phyloP scores from a whole-genome alignment of 2,113 vertebrate genomes.

The Xenopus laevis region DNA sequence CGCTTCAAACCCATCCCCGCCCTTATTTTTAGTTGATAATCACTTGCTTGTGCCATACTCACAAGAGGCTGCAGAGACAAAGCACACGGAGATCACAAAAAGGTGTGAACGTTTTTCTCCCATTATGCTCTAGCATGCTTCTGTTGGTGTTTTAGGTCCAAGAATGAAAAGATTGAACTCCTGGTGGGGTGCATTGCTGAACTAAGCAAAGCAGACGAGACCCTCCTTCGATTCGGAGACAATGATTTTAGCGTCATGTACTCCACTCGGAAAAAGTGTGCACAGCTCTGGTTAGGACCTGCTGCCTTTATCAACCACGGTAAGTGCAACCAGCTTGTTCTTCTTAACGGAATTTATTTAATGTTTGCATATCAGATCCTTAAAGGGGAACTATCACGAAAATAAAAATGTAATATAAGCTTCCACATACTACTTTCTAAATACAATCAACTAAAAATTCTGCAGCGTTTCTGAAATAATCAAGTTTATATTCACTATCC shows the following conservation, averaged over 20 bases:
- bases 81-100: no score
- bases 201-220: slow-evolving; percentile 75
- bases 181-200: slow-evolving; percentile 86
- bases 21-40: no score
- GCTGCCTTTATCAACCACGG: slow-evolving; percentile 93
- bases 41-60: no score
- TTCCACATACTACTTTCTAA: no score
- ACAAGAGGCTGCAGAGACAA: no score
- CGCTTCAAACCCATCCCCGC: no score
- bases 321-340: slow-evolving; percentile 45
- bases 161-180: slow-evolving; percentile 77
- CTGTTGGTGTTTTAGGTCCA: slow-evolving; percentile 26
- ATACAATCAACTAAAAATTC: no score
- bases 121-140: no score
- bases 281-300: slow-evolving; percentile 87
- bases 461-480: no score
- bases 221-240: slow-evolving; percentile 76
- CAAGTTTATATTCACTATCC: no score
- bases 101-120: no score
- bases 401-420: no score
- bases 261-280: slow-evolving; percentile 83
- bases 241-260: slow-evolving; percentile 96
- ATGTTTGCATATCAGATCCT: background rate
- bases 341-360: background rate
- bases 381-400: background rate